Evolutionary conservation across 2,797 vertebrate species (phyloP).

Genomic region (Morus bassanus): DNA sequence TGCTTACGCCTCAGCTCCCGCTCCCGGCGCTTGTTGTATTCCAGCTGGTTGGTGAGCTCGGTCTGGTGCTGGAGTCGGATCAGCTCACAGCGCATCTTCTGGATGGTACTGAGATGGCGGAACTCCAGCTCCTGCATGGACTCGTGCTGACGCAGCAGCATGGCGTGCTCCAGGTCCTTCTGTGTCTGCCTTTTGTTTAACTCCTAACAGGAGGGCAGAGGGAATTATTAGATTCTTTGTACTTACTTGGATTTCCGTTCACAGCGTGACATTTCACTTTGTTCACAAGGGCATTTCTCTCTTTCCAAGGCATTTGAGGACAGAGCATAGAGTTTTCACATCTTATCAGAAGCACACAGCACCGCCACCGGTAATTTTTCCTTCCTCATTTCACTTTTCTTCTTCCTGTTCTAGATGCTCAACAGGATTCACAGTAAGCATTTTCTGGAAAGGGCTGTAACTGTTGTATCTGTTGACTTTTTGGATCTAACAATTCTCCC

Average conservation of each 20-base stretch:
- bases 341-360: conserved; percentile 37
- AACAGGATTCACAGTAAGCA: background rate
- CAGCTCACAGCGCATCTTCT: conserved; percentile 93
- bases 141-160: conserved; percentile 96
- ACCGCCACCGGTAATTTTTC: background rate
- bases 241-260: conserved; percentile 22
- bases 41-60: conserved; percentile 98
- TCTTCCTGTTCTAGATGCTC: conserved; percentile 36
- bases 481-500: background rate
- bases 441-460: background rate
- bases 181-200: conserved; percentile 98
- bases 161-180: conserved; percentile 97
- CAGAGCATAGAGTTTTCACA: background rate
- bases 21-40: conserved; percentile 98
- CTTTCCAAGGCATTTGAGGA: conserved; percentile 11
- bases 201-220: conserved; percentile 79
- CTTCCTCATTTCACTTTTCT: conserved; percentile 48
- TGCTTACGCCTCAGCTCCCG: conserved; percentile 95
- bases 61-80: conserved; percentile 97
- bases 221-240: conserved; percentile 30
- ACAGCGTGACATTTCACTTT: background rate
- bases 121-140: conserved; percentile 99
- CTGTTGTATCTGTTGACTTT: background rate
- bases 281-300: background rate
- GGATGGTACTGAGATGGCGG: conserved; percentile 94